Evolutionary conservation across 2,888 invertebrate genomes (phyloP).

Genomic region (Peribatodes rhomboidaria): DNA sequence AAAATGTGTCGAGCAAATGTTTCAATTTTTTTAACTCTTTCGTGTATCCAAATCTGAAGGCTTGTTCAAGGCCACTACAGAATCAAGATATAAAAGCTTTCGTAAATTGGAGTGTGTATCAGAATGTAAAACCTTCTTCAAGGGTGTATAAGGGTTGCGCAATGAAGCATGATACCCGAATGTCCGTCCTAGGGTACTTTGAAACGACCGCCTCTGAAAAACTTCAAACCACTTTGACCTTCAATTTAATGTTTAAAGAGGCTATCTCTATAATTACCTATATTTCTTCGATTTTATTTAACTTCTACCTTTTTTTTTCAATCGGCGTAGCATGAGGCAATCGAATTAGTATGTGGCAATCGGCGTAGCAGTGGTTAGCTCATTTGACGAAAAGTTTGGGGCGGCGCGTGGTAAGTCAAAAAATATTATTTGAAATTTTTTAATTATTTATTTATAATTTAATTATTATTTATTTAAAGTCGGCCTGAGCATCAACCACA

Average conservation of each 20-base stretch:
- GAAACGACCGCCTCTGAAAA: slow-evolving; percentile 28
- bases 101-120: slow-evolving; percentile 40
- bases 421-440: too few species aligned
- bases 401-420: too few species aligned
- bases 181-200: slow-evolving; percentile 33
- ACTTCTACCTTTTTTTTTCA: too few species aligned
- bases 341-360: too few species aligned
- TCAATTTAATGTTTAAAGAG: slow-evolving; percentile 19
- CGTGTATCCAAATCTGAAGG: neutral
- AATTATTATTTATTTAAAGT: too few species aligned
- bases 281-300: neutral
- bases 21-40: neutral
- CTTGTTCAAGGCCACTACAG: neutral
- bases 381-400: too few species aligned
- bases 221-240: slow-evolving; percentile 32
- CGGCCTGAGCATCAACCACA: too few species aligned
- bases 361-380: too few species aligned
- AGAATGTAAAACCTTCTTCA: slow-evolving; percentile 32
- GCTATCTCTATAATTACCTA: neutral
- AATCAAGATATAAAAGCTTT: slow-evolving; percentile 29
- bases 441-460: neutral
- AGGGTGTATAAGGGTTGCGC: slow-evolving; percentile 39
- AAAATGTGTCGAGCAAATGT: neutral
- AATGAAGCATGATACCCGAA: slow-evolving; percentile 39
- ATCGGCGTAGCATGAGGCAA: too few species aligned